These are phyloP conservation scores for Saccostrea cuccullata DNA, from an alignment of 1,140 invertebrate genomes.

Conservation along the genomic window DNA sequence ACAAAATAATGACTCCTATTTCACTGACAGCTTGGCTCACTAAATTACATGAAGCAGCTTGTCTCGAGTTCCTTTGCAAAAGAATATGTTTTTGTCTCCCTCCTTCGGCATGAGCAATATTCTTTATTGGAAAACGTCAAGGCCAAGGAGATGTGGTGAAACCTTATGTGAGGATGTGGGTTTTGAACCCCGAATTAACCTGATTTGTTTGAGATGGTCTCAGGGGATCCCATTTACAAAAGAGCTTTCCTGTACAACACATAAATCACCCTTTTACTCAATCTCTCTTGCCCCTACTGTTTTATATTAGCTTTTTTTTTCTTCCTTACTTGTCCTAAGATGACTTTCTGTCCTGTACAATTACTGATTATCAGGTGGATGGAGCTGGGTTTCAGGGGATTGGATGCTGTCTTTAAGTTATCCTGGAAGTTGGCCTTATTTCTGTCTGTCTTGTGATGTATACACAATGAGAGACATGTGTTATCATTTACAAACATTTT, in stretches of 20 bases:
- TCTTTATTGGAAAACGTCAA: conserved; percentile 36
- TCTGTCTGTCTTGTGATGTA: neutral
- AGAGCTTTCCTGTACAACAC: neutral
- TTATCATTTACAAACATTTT: conserved; percentile 25
- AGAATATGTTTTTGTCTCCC: neutral
- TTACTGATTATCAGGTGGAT: neutral
- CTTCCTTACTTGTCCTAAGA: neutral
- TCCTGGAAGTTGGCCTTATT: neutral
- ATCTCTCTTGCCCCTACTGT: neutral
- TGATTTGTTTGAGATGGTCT: neutral
- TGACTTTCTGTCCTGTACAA: conserved; percentile 29
- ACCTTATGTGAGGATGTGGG: neutral
- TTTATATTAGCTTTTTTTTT: neutral
- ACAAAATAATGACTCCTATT: neutral
- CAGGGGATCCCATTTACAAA: neutral
- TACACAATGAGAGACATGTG: neutral
- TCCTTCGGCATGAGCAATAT: neutral
- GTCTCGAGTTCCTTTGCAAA: conserved; percentile 4
- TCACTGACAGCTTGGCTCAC: conserved; percentile 7
- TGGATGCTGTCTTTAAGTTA: neutral
- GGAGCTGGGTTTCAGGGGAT: neutral
- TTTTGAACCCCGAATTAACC: conserved; percentile 25
- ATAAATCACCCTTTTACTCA: neutral
- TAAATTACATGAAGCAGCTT: conserved; percentile 25
- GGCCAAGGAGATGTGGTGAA: neutral